Percentiles rank a stretch among this genome's conserved stretches.
phyloP scores from a whole-genome alignment of 2,888 invertebrate species.

The Coelogynopora nodosa region DNA sequence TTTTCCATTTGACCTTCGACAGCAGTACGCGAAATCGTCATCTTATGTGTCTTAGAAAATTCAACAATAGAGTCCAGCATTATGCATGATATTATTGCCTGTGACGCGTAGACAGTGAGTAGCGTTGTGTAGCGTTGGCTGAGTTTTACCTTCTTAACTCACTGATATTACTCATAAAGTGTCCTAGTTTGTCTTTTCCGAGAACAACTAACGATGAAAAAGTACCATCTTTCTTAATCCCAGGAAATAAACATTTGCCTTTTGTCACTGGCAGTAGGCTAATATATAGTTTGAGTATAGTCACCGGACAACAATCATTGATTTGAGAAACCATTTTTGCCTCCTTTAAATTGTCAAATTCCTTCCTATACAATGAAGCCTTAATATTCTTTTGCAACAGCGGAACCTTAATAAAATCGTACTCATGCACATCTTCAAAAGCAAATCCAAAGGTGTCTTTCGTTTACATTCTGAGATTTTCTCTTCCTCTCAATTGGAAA shows the following conservation, averaged over 20 bases:
- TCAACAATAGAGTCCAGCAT: slow-evolving; percentile 7
- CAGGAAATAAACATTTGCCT: not conserved
- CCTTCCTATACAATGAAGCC: not conserved
- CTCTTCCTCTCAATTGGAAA: not conserved
- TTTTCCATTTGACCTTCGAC: slow-evolving; percentile 28
- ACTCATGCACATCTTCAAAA: not conserved
- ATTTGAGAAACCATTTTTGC: not conserved
- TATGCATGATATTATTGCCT: not conserved
- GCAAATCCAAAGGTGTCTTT: not conserved
- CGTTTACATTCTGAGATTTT: not conserved
- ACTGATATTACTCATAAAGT: slow-evolving; percentile 24
- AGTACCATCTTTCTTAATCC: slow-evolving; percentile 6
- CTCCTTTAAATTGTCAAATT: not conserved
- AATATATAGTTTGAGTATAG: slow-evolving; percentile 9
- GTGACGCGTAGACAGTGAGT: not conserved
- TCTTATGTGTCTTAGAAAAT: slow-evolving; percentile 19
- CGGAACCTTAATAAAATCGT: not conserved
- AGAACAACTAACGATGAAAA: slow-evolving; percentile 21
- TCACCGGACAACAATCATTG: not conserved
- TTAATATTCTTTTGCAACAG: not conserved
- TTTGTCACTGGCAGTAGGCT: slow-evolving; percentile 20
- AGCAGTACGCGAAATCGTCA: slow-evolving; percentile 20
- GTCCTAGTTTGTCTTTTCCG: slow-evolving; percentile 4
- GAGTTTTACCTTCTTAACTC: slow-evolving; percentile 20
- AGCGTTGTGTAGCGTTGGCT: slow-evolving; percentile 1